Evolutionary conservation across 1,140 invertebrate species (phyloP).

Genomic region (Parasteatoda tepidariorum): DNA sequence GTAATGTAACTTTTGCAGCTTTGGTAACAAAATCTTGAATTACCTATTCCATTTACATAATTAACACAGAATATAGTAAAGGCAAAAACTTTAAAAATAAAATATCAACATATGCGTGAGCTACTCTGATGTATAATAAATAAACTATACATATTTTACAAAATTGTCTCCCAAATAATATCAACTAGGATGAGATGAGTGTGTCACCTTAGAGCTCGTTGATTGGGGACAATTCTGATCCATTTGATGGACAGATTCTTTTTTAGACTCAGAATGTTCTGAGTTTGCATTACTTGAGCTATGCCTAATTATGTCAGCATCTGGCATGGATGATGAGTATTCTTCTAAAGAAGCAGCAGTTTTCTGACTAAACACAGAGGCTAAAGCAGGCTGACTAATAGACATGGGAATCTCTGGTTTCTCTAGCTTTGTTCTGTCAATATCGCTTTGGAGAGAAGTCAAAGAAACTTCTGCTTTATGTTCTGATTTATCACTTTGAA

Average conservation of each 20-base stretch:
- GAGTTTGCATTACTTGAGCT: constrained; percentile 7
- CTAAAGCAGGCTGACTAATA: constrained; percentile 25
- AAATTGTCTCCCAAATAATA: background rate
- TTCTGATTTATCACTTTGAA: constrained; percentile 5
- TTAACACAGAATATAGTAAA: background rate
- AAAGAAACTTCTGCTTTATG: background rate
- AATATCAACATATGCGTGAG: background rate
- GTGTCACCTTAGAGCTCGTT: background rate
- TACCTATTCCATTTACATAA: too few species aligned
- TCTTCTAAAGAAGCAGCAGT: background rate
- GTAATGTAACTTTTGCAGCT: too few species aligned
- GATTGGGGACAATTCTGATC: background rate
- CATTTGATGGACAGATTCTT: background rate
- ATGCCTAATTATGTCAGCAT: background rate
- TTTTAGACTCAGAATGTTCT: constrained; percentile 25
- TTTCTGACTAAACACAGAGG: constrained; percentile 15
- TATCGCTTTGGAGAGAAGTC: too few species aligned
- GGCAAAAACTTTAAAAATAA: background rate
- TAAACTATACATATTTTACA: constrained; percentile 53
- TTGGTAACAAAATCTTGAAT: too few species aligned
- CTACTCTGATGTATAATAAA: constrained; percentile 40
- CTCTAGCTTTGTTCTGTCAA: constrained; percentile 16
- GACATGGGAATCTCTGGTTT: constrained; percentile 35
- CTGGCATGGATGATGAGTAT: constrained; percentile 17
- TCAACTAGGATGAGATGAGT: constrained; percentile 30